Conservation (phyloP, 1,140 invertebrate species). For the Hyles euphorbiae region DNA sequence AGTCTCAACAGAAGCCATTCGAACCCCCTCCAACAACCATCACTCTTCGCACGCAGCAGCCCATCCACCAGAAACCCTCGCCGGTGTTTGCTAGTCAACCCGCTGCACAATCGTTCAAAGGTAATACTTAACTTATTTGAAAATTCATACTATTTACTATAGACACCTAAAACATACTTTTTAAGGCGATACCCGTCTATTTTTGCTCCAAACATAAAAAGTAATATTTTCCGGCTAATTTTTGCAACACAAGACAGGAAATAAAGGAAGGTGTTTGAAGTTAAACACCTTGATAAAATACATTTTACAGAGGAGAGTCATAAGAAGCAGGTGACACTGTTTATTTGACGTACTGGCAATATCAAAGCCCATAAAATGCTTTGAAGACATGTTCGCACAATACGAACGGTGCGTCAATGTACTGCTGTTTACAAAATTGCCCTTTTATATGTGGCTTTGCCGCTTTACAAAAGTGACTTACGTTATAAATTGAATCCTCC, state of each 20-base stretch:
- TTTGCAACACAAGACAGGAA: too few species aligned
- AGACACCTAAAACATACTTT: too few species aligned
- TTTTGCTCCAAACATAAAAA: too few species aligned
- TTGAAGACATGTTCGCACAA: conserved; percentile 21
- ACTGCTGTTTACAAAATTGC: conserved; percentile 44
- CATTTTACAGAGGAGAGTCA: neutral
- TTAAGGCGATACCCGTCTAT: too few species aligned
- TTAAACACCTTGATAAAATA: too few species aligned
- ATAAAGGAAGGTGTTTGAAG: too few species aligned
- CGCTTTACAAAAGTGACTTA: conserved; percentile 34
- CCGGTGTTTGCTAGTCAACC: conserved; percentile 82
- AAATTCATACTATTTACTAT: too few species aligned
- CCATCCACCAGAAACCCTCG: conserved; percentile 82
- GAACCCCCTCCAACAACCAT: conserved; percentile 82
- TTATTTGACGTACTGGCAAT: conserved; percentile 24
- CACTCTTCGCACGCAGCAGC: conserved; percentile 81
- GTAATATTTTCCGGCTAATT: too few species aligned
- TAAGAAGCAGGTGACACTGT: conserved; percentile 8
- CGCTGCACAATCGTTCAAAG: conserved; percentile 80
- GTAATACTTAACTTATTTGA: conserved; percentile 43
- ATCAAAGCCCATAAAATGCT: conserved; percentile 21
- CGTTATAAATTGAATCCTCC: conserved; percentile 36
- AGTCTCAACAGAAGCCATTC: conserved; percentile 51
- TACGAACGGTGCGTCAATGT: conserved; percentile 17
- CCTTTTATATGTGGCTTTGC: conserved; percentile 31